Evolutionary conservation across 1,140 invertebrate genomes (phyloP).

Genomic region (Ceratosolen fusciceps): DNA sequence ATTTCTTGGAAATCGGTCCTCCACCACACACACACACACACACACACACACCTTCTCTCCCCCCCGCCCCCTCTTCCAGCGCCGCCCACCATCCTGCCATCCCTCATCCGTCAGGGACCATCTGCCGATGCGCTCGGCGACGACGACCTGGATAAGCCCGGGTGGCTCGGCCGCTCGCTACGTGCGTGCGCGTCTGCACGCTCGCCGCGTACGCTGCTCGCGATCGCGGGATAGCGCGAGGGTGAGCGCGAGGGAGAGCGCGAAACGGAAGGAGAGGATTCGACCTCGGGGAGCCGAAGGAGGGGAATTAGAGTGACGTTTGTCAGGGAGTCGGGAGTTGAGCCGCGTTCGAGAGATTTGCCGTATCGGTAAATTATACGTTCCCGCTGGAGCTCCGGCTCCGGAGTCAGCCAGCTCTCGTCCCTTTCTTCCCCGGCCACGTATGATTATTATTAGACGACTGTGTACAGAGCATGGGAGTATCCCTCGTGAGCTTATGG

Average conservation of each 20-base stretch:
- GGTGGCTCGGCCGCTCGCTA: too few species aligned
- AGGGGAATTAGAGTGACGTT: constrained; percentile 1
- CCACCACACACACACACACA: too few species aligned
- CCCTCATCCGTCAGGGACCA: too few species aligned
- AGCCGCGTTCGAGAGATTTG: background rate
- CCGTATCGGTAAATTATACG: background rate
- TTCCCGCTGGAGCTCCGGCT: too few species aligned
- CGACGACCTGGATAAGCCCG: too few species aligned
- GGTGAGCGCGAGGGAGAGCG: background rate
- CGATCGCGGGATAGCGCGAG: background rate
- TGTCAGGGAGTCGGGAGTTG: background rate
- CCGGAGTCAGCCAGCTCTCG: background rate
- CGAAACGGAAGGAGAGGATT: background rate
- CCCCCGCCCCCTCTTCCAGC: too few species aligned
- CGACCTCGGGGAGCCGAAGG: background rate
- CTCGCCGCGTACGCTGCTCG: too few species aligned
- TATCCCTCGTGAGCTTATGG: constrained; percentile 10
- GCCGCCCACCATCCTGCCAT: too few species aligned
- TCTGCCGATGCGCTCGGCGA: too few species aligned
- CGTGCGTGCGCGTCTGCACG: too few species aligned
- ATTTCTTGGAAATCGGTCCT: too few species aligned
- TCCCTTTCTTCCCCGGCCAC: background rate
- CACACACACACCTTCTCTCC: too few species aligned
- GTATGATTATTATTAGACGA: background rate
- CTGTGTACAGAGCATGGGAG: background rate